phyloP scores from a whole-genome alignment of 1,140 invertebrate species.

The Olivierus martensii region DNA sequence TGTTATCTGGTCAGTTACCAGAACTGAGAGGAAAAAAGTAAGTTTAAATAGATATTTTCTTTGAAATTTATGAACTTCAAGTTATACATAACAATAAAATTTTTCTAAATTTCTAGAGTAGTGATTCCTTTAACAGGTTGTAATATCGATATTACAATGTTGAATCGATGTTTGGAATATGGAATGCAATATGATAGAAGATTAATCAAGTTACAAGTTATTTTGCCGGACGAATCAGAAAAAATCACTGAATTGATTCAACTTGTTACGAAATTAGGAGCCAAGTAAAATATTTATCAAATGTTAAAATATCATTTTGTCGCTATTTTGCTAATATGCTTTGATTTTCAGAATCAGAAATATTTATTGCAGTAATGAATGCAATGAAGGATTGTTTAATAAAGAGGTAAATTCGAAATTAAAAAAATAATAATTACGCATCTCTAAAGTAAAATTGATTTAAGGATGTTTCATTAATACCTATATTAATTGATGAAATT shows the following conservation, averaged over 20 bases:
- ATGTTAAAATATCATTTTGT: too few relatives aligned
- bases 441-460: too few relatives aligned
- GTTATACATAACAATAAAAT: neutral
- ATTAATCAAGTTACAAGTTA: constrained; percentile 70
- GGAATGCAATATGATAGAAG: constrained; percentile 78
- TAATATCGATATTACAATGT: constrained; percentile 83
- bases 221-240: constrained; percentile 68
- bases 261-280: constrained; percentile 55
- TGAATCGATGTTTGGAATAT: constrained; percentile 74
- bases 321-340: too few relatives aligned
- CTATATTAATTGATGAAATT: too few relatives aligned
- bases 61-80: neutral
- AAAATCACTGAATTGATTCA: constrained; percentile 74
- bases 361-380: too few relatives aligned
- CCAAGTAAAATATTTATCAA: constrained; percentile 26
- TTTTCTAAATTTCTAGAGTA: constrained; percentile 43
- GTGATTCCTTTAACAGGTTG: constrained; percentile 73
- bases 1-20: constrained; percentile 63
- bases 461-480: too few relatives aligned
- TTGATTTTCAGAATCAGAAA: too few relatives aligned
- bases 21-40: constrained; percentile 77
- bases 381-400: too few relatives aligned
- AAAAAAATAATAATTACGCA: too few relatives aligned
- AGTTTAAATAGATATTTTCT: neutral
- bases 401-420: too few relatives aligned